These are phyloP conservation scores for Rhodophaea formosa DNA, from an alignment of 2,888 invertebrate species.

Conservation along the genomic window DNA sequence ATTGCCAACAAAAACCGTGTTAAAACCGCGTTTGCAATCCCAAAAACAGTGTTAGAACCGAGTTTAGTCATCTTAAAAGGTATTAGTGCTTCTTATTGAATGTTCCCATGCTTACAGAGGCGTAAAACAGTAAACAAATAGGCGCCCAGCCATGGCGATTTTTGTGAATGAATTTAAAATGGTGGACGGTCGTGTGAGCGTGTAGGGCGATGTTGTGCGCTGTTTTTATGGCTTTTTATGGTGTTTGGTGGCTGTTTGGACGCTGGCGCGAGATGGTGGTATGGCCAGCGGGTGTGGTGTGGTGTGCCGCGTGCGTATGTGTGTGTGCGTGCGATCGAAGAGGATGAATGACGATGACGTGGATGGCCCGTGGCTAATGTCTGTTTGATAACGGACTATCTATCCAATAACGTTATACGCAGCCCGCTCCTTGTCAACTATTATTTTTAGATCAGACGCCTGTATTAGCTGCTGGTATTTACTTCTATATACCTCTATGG, in stretches of 20 bases:
- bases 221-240: constrained; percentile 47
- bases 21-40: constrained; percentile 41
- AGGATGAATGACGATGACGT: constrained; percentile 77
- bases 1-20: constrained; percentile 60
- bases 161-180: constrained; percentile 81
- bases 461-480: constrained; percentile 30
- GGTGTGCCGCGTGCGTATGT: constrained; percentile 46
- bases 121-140: constrained; percentile 75
- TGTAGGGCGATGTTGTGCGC: constrained; percentile 48
- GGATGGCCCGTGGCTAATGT: constrained; percentile 59
- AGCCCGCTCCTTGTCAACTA: constrained; percentile 45
- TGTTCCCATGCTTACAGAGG: constrained; percentile 44
- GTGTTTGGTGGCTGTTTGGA: constrained; percentile 27
- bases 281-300: constrained; percentile 43
- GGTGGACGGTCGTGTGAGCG: constrained; percentile 67
- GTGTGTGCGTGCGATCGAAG: constrained; percentile 74
- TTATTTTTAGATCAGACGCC: constrained; percentile 68
- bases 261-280: constrained; percentile 31
- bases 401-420: constrained; percentile 38
- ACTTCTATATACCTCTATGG: constrained; percentile 30
- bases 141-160: constrained; percentile 63
- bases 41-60: constrained; percentile 44
- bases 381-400: constrained; percentile 64
- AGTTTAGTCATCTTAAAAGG: constrained; percentile 29
- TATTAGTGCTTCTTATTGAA: constrained; percentile 33